Percentiles rank a stretch among this genome's conserved stretches.
phyloP scores from a whole-genome alignment of 2,797 vertebrate species.

The Malurus leucopterus region DNA sequence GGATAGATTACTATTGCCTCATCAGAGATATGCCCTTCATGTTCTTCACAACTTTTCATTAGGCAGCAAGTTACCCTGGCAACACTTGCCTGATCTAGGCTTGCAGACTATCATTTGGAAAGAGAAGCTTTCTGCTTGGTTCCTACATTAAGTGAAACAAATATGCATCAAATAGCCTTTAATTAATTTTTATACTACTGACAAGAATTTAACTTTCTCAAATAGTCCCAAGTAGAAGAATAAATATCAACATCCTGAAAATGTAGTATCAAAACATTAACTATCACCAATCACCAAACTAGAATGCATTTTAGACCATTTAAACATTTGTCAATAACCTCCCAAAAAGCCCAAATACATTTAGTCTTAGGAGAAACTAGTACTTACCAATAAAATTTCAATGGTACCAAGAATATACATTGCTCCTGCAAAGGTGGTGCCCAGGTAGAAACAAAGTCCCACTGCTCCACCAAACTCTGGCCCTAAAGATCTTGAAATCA shows the following conservation, averaged over 20 bases:
- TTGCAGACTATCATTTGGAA: background rate
- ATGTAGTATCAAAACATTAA: background rate
- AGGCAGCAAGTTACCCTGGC: background rate
- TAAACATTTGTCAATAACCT: background rate
- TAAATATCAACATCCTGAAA: background rate
- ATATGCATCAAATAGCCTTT: background rate
- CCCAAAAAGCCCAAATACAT: background rate
- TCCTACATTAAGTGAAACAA: background rate
- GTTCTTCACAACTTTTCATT: background rate
- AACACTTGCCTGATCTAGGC: background rate
- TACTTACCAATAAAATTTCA: conserved; percentile 91
- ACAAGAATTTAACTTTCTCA: background rate
- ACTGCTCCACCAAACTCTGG: conserved; percentile 96
- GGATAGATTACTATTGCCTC: background rate
- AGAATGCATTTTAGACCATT: background rate
- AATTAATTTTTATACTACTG: background rate
- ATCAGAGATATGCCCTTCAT: background rate
- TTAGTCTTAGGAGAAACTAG: background rate
- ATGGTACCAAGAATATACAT: conserved; percentile 98
- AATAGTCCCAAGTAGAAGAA: background rate
- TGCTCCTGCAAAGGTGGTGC: conserved; percentile 94
- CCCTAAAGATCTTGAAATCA: conserved; percentile 94
- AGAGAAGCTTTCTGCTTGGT: background rate
- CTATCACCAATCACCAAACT: background rate
- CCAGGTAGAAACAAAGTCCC: conserved; percentile 93